Evolutionary conservation across 2,888 invertebrate genomes (phyloP), one percentile per base, ranked within the genome.

Genomic region (Cryptus viduatorius): DNA sequence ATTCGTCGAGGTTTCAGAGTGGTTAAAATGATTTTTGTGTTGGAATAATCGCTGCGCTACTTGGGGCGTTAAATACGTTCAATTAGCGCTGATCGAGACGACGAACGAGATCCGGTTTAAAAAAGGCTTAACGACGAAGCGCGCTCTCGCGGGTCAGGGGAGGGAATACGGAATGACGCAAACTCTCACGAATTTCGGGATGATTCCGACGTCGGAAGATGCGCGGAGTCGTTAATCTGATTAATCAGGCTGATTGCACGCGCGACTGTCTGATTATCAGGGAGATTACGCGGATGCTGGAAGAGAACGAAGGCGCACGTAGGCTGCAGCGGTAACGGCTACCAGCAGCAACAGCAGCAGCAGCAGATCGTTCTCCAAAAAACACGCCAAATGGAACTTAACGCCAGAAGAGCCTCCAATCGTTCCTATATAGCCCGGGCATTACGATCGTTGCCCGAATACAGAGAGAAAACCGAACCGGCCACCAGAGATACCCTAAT

Each of bases 211-310:
- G 37, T 31, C 64, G 61, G 14, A 14, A 61, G 61, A 48, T 37
- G 65, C 50, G 50, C 10, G 65, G 50, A 65, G 37, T 82, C 82
- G 82, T 84, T 84, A 84, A 84, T 82, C 82, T 82, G 84, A 84
- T 84, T 84, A 84, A 84, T 84, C 84, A 76, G 79, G 61, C 84
- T 68, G 84, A 84, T 84, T 82, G 82, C 84, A 31, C 48, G 76
- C 75, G 69, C 67, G 67, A 76, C 79, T 72, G 79, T 82, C 71
- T 79, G 84, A 84, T 84, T 68, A 75, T 50, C 79, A 46, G 65
- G 12, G 59, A 82, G 84, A 84, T 84, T 82, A 84, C 84, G 73
- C 48, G 64, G 59, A 71, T 69, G 65, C 29, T 53, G n/a, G 44
- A 46, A 24, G 42, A 79, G 61, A 42, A 61, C 10, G 44, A 53